phyloP scores from a whole-genome alignment of 2,113 vertebrate species.

The Boulengeromyrus knoepffleri region DNA sequence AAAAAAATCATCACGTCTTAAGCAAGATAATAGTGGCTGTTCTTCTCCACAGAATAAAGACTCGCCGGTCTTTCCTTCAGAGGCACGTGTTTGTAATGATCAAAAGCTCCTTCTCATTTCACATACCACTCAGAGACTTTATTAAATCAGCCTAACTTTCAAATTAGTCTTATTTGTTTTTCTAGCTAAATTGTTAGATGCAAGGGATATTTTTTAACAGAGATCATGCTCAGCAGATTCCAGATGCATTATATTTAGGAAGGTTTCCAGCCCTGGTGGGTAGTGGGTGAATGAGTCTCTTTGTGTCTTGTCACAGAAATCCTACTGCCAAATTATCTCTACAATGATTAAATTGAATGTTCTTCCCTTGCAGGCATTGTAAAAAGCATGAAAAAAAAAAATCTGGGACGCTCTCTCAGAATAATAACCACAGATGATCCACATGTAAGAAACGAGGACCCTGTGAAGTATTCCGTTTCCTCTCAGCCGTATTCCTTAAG shows the following conservation, averaged over 20 bases:
- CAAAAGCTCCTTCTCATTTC: background rate
- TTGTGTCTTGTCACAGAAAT: slow-evolving; percentile 10
- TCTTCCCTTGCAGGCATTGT: slow-evolving; percentile 16
- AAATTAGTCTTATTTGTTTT: background rate
- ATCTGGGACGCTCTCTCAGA: slow-evolving; percentile 16
- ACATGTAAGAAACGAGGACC: background rate
- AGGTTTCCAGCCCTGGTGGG: background rate
- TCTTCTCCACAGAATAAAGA: background rate
- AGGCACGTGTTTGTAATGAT: background rate
- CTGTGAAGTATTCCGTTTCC: background rate
- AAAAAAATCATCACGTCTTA: background rate
- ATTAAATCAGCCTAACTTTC: background rate
- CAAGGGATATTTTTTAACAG: background rate
- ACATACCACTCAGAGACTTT: background rate
- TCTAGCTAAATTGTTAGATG: background rate
- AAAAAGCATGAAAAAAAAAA: background rate
- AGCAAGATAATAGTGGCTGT: background rate
- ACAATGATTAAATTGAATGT: slow-evolving; percentile 17
- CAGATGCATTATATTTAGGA: background rate
- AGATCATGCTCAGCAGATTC: background rate
- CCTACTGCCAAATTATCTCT: slow-evolving; percentile 7
- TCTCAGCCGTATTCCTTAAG: background rate
- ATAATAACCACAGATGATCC: slow-evolving; percentile 18
- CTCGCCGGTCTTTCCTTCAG: background rate
- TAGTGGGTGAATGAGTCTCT: slow-evolving; percentile 10